Conservation (phyloP, 2,113 vertebrate genomes). For the Rhinogobius similis region DNA sequence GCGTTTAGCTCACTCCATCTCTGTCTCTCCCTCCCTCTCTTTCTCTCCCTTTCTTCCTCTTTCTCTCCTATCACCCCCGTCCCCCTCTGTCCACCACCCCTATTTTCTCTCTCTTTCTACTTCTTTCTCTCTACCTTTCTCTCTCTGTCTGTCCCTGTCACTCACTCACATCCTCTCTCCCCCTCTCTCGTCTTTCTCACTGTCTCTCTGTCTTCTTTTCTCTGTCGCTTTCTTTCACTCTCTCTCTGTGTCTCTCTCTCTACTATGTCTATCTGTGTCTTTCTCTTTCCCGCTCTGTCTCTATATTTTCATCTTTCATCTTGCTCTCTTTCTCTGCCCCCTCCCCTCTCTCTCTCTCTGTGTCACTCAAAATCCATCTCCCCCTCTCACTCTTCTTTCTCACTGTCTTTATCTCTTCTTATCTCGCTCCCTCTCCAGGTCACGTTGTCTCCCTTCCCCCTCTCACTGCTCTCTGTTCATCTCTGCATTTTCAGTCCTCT, state of each 20-base stretch:
- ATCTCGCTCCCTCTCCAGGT: constrained; percentile 17
- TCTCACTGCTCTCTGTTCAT: too few relatives aligned
- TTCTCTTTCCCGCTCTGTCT: constrained; percentile 29
- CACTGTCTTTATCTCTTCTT: constrained; percentile 31
- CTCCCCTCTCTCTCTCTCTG: too few relatives aligned
- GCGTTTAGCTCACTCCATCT: background rate
- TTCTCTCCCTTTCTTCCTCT: background rate
- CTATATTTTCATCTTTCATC: constrained; percentile 23
- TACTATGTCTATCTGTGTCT: too few relatives aligned
- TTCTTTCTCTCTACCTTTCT: constrained; percentile 20
- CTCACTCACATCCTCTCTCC: constrained; percentile 26
- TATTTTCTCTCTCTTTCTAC: constrained; percentile 25
- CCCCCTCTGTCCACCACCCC: constrained; percentile 25
- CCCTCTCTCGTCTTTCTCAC: background rate
- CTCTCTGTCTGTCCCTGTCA: constrained; percentile 30
- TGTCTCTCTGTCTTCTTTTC: constrained; percentile 29
- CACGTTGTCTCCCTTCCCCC: too few relatives aligned
- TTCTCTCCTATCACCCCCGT: constrained; percentile 18
- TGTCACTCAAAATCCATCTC: too few relatives aligned
- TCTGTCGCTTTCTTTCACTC: constrained; percentile 26
- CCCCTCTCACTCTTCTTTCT: background rate
- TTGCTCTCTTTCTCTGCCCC: too few relatives aligned
- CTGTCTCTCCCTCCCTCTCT: background rate
- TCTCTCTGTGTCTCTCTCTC: too few relatives aligned
- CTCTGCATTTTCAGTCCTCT: too few relatives aligned